Evolutionary conservation across 2,888 invertebrate genomes (phyloP).

Genomic region (Cordilura impudica): DNA sequence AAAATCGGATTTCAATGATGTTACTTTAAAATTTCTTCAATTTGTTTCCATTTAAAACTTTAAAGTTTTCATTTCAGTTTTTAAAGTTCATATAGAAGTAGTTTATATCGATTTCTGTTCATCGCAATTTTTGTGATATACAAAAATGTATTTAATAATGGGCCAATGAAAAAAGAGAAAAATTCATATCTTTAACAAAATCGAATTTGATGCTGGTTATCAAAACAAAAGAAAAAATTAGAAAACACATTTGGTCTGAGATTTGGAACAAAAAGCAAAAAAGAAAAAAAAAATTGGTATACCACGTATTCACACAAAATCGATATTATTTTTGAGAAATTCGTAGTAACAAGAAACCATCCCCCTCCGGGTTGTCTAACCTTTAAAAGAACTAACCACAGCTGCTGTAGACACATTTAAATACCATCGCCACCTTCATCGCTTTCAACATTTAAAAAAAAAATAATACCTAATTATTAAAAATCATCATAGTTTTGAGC

Average conservation of each 20-base stretch:
- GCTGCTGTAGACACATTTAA: constrained; percentile 2
- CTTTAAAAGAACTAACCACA: background rate
- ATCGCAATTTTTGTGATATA: constrained; percentile 37
- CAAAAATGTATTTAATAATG: constrained; percentile 42
- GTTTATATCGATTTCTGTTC: constrained; percentile 60
- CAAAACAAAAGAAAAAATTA: background rate
- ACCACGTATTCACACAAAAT: constrained; percentile 27
- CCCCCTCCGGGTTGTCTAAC: background rate
- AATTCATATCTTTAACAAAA: constrained; percentile 53
- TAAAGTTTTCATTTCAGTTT: constrained; percentile 52
- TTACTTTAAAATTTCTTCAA: background rate
- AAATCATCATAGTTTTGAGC: background rate
- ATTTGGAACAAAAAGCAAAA: background rate
- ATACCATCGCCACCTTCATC: constrained; percentile 53
- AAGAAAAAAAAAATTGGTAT: background rate
- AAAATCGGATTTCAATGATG: background rate
- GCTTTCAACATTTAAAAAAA: background rate
- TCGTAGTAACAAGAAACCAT: background rate
- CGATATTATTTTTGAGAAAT: constrained; percentile 26
- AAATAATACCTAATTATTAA: too few relatives aligned
- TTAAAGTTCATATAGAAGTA: constrained; percentile 48
- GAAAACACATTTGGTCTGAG: background rate
- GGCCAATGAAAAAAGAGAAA: constrained; percentile 44
- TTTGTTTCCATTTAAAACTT: background rate
- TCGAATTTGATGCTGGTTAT: constrained; percentile 34